Percentiles rank a stretch among this genome's conserved stretches.
Evolutionary conservation across 2,797 vertebrate genomes (phyloP).

Genomic region (Mionectes olivaceus): DNA sequence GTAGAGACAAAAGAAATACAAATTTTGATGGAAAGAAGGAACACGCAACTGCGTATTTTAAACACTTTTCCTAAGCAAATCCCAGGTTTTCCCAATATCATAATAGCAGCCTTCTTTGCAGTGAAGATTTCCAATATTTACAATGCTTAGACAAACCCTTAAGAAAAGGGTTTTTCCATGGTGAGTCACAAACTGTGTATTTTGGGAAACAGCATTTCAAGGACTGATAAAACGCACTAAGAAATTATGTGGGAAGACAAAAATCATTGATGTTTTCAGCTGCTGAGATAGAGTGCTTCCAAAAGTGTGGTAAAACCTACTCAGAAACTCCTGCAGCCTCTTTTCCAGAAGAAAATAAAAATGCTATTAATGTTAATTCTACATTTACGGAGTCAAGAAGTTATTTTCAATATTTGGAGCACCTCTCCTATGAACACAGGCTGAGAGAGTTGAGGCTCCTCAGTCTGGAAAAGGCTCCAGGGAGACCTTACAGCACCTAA

Average conservation of each 20-base stretch:
- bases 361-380: not conserved
- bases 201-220: conserved; percentile 58
- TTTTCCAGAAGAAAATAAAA: not conserved
- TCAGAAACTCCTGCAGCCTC: not conserved
- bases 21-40: not conserved
- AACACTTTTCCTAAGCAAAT: not conserved
- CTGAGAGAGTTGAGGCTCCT: not conserved
- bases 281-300: conserved; percentile 12
- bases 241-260: conserved; percentile 60
- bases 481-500: not conserved
- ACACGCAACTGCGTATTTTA: accelerated
- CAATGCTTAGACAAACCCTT: conserved; percentile 5
- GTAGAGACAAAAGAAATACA: not conserved
- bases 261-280: conserved; percentile 44
- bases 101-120: not conserved
- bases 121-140: conserved; percentile 27
- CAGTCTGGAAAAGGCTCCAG: not conserved
- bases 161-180: conserved; percentile 50
- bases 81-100: not conserved
- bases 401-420: not conserved
- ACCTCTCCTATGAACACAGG: not conserved
- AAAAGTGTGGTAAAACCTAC: not conserved
- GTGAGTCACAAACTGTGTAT: conserved; percentile 52
- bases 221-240: conserved; percentile 5
- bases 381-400: not conserved